Conservation (phyloP, 2,113 vertebrate species). For the Ifrita kowaldi region DNA sequence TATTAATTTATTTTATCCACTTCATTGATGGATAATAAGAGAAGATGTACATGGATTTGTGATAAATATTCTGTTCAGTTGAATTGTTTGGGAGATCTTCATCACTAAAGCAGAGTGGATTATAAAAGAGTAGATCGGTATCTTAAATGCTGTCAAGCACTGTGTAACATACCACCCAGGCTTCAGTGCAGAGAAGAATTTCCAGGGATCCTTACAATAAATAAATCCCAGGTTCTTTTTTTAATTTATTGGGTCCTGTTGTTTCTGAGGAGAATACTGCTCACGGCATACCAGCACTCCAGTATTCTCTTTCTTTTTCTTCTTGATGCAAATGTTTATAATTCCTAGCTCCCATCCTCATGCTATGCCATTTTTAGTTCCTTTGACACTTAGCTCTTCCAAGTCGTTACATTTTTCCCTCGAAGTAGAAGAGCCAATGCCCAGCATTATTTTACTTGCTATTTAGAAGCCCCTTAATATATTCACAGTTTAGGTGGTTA, state of each 20-base stretch:
- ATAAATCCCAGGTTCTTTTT: not conserved
- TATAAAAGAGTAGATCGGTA: not conserved
- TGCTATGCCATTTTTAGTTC: not conserved
- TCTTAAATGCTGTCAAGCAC: not conserved
- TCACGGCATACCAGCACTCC: not conserved
- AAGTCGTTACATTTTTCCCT: not conserved
- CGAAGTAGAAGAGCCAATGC: not conserved
- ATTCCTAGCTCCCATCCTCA: not conserved
- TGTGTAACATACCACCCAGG: not conserved
- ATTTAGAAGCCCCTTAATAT: not conserved
- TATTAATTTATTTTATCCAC: not conserved
- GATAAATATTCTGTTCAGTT: not conserved
- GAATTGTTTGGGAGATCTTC: not conserved
- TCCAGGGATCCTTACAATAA: not conserved
- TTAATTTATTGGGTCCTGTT: not conserved
- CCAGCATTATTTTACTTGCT: not conserved
- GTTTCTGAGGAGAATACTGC: not conserved
- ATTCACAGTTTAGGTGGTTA: not conserved
- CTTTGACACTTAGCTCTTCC: not conserved
- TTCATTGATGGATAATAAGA: not conserved
- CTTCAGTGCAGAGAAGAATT: not conserved
- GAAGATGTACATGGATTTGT: not conserved
- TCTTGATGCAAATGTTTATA: not conserved
- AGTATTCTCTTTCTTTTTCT: not conserved
- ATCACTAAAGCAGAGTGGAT: not conserved